Evolutionary conservation across 2,888 invertebrate species (phyloP).

Genomic region (Trichacis sp.): DNA sequence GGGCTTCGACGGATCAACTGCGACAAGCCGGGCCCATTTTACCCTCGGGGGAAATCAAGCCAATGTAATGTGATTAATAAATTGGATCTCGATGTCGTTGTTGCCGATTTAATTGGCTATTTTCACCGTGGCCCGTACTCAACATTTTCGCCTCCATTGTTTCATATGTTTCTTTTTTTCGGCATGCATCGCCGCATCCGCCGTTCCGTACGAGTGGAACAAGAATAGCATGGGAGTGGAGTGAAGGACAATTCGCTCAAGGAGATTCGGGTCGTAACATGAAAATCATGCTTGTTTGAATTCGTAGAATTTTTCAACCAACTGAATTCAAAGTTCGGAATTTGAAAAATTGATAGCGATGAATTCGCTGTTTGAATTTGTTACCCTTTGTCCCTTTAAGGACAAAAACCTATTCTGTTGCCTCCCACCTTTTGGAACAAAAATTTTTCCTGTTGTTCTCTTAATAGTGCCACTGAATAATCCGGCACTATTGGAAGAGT

Average conservation of each 20-base stretch:
- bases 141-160: constrained; percentile 33
- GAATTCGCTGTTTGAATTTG: no score
- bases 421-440: no score
- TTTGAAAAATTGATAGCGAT: no score
- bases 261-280: no score
- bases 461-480: no score
- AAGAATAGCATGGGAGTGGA: constrained; percentile 33
- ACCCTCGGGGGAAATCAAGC: constrained; percentile 66
- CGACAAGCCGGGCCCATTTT: constrained; percentile 50
- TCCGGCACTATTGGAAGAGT: no score
- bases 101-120: constrained; percentile 63
- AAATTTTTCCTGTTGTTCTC: no score
- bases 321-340: no score
- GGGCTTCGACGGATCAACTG: constrained; percentile 60
- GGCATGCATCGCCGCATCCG: constrained; percentile 25
- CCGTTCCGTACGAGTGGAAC: constrained; percentile 24
- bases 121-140: constrained; percentile 46
- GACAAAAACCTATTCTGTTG: no score
- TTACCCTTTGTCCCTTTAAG: no score
- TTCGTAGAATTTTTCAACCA: no score
- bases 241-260: constrained; percentile 26
- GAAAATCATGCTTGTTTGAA: no score
- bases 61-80: constrained; percentile 69
- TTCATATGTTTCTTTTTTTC: constrained; percentile 20
- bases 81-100: constrained; percentile 58